Evolutionary conservation across 2,797 vertebrate genomes (phyloP), one percentile per base, ranked within the genome.

Genomic region (Hoplostethus atlanticus): DNA sequence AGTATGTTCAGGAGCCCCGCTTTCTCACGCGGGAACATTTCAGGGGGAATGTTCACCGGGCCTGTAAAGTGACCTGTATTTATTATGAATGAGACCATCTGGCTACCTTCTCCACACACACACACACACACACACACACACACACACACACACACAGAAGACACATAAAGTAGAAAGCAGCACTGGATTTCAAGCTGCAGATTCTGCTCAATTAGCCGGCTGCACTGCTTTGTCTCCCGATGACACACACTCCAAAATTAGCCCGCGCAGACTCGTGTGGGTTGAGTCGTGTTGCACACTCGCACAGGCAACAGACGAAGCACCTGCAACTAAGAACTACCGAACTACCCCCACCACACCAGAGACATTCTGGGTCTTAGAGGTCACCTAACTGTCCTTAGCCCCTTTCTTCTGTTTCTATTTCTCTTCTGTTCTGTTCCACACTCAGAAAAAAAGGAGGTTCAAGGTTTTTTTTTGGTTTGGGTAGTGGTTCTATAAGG

Each of bases 31-130:
- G 76, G 57, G 71, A 83, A 74, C 69, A 73, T 79, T 83, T 78
- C 6, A 11, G 71, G 74, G 74, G 64, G 75, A 75, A 76, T 71
- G 73, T 79, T 76, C 21, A n/a, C 67, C 84, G 71, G 68, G 67
- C 65, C 77, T 80, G 77, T 76, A 76, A 85, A 85, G 50, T 84
- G 84, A 88, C 79, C 79, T 61, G 53, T 59, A 86, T 87, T 78
- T 79, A 84, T 88, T 80, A 86, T 87, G 76, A 77, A 90, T 79
- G 73, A 86, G 76, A 72, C 68, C 88, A 87, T 83, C 84, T 86
- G 87, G 78, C 64, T 57, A 47, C 34, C 53, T 80, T 54, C 56
- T 58, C 16, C 30, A 15, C 54, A 56, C 31, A 59, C 77, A 62
- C 13, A 70, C 64, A 71, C 3, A n/a, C 21, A 65, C 2, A 44